These are phyloP conservation scores for Dendrocincla tyrannina DNA, from an alignment of 2,797 vertebrate species.

Conservation along the genomic window DNA sequence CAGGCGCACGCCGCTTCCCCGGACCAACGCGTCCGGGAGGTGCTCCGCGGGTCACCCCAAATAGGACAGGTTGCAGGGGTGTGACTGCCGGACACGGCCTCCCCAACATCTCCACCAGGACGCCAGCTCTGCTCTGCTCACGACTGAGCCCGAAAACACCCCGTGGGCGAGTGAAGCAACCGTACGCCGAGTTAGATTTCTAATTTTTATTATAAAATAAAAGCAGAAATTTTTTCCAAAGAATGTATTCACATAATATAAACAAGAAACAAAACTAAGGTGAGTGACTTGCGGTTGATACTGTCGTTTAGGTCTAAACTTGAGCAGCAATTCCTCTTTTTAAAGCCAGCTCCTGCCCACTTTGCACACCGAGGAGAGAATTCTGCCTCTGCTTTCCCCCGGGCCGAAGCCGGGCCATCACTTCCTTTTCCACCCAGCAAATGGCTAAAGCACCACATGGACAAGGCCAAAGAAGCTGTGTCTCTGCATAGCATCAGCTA, in stretches of 20 bases:
- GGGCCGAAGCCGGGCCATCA: neutral
- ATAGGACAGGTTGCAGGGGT: neutral
- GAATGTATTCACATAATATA: slow-evolving; percentile 83
- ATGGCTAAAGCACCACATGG: slow-evolving; percentile 54
- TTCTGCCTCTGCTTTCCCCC: neutral
- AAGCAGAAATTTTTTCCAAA: slow-evolving; percentile 83
- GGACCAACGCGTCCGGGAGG: fast-evolving
- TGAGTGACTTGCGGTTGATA: slow-evolving; percentile 55
- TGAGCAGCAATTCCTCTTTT: slow-evolving; percentile 41
- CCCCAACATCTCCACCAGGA: too few species aligned
- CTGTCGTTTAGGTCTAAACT: slow-evolving; percentile 42
- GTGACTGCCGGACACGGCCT: neutral
- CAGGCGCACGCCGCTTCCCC: too few species aligned
- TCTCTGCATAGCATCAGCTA: slow-evolving; percentile 64
- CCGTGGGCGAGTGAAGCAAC: slow-evolving; percentile 39
- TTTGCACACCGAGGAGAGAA: neutral
- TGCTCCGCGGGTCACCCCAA: neutral
- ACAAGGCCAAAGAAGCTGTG: slow-evolving; percentile 45
- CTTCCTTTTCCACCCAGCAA: slow-evolving; percentile 24
- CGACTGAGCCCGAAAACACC: neutral
- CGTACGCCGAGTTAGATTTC: slow-evolving; percentile 57
- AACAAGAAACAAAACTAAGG: slow-evolving; percentile 74
- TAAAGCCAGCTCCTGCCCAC: neutral
- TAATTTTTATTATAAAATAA: slow-evolving; percentile 88
- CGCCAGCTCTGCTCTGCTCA: neutral